These are phyloP conservation scores for Bombus sibiricus DNA, from an alignment of 1,140 invertebrate species.

Conservation along the genomic window DNA sequence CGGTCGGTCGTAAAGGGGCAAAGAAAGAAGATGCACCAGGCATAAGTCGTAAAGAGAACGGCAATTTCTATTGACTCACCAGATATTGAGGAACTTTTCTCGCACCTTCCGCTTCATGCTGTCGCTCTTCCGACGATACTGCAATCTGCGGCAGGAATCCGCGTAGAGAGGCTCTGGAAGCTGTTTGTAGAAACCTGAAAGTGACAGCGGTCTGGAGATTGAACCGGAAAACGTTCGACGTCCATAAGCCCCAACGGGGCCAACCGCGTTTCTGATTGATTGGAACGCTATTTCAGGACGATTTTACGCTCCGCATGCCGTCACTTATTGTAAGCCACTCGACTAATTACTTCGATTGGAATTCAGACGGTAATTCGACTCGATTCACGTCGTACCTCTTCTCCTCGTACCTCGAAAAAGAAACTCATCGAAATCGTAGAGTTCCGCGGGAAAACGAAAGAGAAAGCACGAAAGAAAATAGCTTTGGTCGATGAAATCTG, in stretches of 20 bases:
- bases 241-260: not conserved
- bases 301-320: not conserved
- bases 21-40: not conserved
- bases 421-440: too few relatives aligned
- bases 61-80: slow-evolving; percentile 82
- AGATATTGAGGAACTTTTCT: slow-evolving; percentile 88
- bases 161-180: slow-evolving; percentile 84
- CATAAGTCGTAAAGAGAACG: not conserved
- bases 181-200: slow-evolving; percentile 86
- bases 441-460: not conserved
- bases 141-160: slow-evolving; percentile 84
- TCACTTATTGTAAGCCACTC: not conserved
- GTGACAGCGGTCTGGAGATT: slow-evolving; percentile 55
- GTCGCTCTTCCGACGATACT: slow-evolving; percentile 86
- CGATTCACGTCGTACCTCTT: not conserved
- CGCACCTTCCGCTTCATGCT: slow-evolving; percentile 86
- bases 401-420: not conserved
- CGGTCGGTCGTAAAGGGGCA: too few relatives aligned
- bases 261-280: not conserved
- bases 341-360: not conserved
- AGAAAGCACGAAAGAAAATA: not conserved
- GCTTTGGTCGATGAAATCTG: not conserved
- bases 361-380: too few relatives aligned
- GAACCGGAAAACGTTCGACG: slow-evolving; percentile 37
- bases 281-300: not conserved